Percentiles rank a stretch among this genome's conserved stretches.
Evolutionary conservation across 2,888 invertebrate genomes (phyloP).

Genomic region (Tineola bisselliella): DNA sequence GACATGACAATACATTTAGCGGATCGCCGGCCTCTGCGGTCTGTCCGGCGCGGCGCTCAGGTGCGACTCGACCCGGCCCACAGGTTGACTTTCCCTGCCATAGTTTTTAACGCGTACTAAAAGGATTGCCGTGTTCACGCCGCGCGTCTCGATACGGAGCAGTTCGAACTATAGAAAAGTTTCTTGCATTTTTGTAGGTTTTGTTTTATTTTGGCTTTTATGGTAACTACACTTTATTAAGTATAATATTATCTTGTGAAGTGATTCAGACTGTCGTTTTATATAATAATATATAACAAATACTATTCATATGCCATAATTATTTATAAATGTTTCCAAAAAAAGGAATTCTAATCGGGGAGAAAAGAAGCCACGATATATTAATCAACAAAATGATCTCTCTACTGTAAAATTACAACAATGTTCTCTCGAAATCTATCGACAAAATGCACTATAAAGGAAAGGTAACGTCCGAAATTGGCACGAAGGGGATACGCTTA

Average conservation of each 20-base stretch:
- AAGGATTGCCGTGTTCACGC: constrained; percentile 61
- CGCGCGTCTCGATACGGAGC: not conserved
- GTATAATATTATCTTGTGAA: not conserved
- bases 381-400: not conserved
- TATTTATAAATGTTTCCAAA: no score
- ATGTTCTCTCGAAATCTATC: not conserved
- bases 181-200: not conserved
- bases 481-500: constrained; percentile 1
- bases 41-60: constrained; percentile 21
- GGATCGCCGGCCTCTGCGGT: not conserved
- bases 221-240: not conserved
- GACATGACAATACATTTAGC: constrained; percentile 63
- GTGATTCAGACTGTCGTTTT: not conserved
- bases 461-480: constrained; percentile 31
- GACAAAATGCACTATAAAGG: not conserved
- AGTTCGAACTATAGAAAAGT: constrained; percentile 2
- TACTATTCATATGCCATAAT: no score
- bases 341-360: no score
- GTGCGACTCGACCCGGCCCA: constrained; percentile 26
- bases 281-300: no score
- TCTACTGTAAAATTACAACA: not conserved
- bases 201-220: not conserved
- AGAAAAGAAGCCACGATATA: not conserved
- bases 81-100: constrained; percentile 46
- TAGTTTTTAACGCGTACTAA: constrained; percentile 58